These are phyloP conservation scores for Bostrychus sinensis DNA, from an alignment of 2,113 vertebrate species.

Conservation along the genomic window DNA sequence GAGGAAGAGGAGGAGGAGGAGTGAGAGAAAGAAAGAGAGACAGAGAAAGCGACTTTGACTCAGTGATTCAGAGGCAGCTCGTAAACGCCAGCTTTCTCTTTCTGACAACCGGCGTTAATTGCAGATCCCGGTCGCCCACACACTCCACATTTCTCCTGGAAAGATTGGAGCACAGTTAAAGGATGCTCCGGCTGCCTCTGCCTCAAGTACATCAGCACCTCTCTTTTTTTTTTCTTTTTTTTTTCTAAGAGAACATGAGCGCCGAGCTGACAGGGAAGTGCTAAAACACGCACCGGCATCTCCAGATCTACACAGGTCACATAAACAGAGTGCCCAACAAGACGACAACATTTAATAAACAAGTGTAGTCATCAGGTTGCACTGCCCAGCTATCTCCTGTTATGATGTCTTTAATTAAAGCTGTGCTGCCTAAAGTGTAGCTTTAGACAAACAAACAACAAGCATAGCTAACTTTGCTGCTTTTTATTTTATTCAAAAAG, in stretches of 20 bases:
- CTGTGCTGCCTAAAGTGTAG: too few relatives aligned
- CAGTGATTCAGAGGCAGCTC: slow-evolving; percentile 79
- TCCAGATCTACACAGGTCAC: slow-evolving; percentile 31
- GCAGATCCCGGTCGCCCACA: slow-evolving; percentile 83
- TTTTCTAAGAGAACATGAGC: slow-evolving; percentile 49
- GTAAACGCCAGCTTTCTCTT: slow-evolving; percentile 81
- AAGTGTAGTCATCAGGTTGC: slow-evolving; percentile 29
- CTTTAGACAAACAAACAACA: too few relatives aligned
- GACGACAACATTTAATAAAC: slow-evolving; percentile 59
- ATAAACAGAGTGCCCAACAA: slow-evolving; percentile 49
- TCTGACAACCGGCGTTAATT: slow-evolving; percentile 82
- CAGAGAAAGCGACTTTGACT: slow-evolving; percentile 76
- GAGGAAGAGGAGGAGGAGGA: too few relatives aligned
- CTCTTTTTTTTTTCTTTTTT: slow-evolving; percentile 33
- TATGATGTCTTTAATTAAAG: too few relatives aligned
- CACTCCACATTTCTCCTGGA: slow-evolving; percentile 80
- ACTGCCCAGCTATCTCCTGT: slow-evolving; percentile 24
- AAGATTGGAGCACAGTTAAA: slow-evolving; percentile 76
- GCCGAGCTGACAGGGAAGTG: slow-evolving; percentile 2
- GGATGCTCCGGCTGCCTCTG: slow-evolving; percentile 74
- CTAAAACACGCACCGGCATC: slow-evolving; percentile 44
- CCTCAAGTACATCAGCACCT: slow-evolving; percentile 56
- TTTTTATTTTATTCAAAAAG: too few relatives aligned
- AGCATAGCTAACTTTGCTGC: too few relatives aligned
- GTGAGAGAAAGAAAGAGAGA: too few relatives aligned